phyloP scores from a whole-genome alignment of 2,888 invertebrate species.

The Cerastoderma edule region DNA sequence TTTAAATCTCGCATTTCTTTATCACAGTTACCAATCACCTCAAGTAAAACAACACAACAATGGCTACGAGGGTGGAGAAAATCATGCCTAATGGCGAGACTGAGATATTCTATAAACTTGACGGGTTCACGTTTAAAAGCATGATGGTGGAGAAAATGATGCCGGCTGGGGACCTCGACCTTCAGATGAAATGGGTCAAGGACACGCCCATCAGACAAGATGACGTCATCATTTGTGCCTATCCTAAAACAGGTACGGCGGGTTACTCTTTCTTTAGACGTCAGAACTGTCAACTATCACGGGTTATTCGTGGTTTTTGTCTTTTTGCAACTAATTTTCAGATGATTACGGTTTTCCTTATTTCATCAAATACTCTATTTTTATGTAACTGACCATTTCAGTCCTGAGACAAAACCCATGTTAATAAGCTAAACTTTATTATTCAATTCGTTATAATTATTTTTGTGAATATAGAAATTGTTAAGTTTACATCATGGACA shows the following conservation, averaged over 20 bases:
- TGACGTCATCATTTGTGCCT: conserved; percentile 24
- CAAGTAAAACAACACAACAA: neutral
- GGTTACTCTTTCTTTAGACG: neutral
- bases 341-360: no score
- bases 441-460: no score
- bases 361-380: no score
- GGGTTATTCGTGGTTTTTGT: no score
- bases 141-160: neutral
- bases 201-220: conserved; percentile 1
- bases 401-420: no score
- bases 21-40: neutral
- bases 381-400: no score
- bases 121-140: neutral
- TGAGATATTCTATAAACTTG: neutral
- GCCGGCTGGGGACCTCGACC: conserved; percentile 4
- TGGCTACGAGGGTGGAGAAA: neutral
- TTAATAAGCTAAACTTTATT: no score
- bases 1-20: no score
- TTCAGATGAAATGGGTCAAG: conserved; percentile 10
- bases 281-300: no score
- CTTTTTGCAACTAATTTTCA: no score
- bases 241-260: conserved; percentile 21
- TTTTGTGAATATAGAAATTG: no score
- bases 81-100: neutral
- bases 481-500: no score